Evolutionary conservation across 2,113 vertebrate genomes (phyloP).

Genomic region (Onychostoma macrolepis): DNA sequence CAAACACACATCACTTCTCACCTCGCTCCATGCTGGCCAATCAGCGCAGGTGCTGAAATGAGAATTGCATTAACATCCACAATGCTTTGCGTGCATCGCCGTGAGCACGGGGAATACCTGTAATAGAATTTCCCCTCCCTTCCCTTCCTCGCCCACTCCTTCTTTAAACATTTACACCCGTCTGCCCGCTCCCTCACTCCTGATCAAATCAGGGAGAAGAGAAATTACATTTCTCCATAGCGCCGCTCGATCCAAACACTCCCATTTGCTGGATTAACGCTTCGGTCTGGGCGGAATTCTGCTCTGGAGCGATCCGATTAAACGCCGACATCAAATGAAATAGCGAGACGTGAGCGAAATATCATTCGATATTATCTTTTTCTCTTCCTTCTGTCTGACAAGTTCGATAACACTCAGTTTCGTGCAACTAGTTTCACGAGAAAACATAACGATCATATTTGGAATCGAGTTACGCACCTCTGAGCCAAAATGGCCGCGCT

Average conservation of each 20-base stretch:
- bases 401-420: conserved; percentile 13
- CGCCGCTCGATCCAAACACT: conserved; percentile 84
- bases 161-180: conserved; percentile 92
- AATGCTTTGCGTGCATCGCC: conserved; percentile 81
- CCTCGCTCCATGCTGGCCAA: conserved; percentile 79
- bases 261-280: conserved; percentile 92
- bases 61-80: conserved; percentile 88
- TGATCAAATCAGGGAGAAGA: conserved; percentile 92
- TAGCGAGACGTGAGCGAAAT: conserved; percentile 62
- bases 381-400: conserved; percentile 29
- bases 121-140: conserved; percentile 88
- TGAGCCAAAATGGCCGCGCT: neutral
- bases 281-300: conserved; percentile 79
- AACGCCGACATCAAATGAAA: conserved; percentile 67
- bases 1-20: conserved; percentile 31
- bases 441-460: conserved; percentile 11
- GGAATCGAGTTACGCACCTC: conserved; percentile 17
- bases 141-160: conserved; percentile 74
- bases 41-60: conserved; percentile 77
- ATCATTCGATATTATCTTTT: conserved; percentile 57
- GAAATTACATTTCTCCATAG: conserved; percentile 95
- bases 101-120: conserved; percentile 81
- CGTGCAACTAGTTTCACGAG: neutral
- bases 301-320: conserved; percentile 79
- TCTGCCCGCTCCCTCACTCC: conserved; percentile 84